Base-by-base conservation (phyloP, 2,113 vertebrate genomes). In the Asarcornis scutulata region DNA sequence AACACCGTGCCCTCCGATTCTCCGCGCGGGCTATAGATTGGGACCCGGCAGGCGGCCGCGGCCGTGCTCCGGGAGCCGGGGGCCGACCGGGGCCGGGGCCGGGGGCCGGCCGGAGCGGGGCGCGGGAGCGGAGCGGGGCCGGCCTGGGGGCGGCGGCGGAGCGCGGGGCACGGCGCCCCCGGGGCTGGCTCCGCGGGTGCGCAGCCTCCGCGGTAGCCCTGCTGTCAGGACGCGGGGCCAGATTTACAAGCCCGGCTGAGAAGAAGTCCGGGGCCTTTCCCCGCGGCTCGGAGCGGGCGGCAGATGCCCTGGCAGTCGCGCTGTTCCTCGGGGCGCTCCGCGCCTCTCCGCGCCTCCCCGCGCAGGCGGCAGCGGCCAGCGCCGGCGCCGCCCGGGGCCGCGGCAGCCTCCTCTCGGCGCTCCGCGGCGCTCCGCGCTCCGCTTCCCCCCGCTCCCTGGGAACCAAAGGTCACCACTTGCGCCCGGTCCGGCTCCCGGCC, bases 401-500 rank as follows among this genome's bases (percentile, higher is more conserved):
- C 50, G 69, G 4, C 87, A 31, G 77, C 25, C 59, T 42, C 77
- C 68, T 89, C 83, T 83, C 86, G 60, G 36, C 4, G 55, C 90
- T 94, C 80, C 87, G 84, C 88, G 56, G 5, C 5, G 21, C 84
- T 90, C 91, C 89, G 95, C 89, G 63, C 59, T 87, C 88, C 89
- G 75, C 78, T 76, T 84, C 75, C 63, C 95, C 95, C 77, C 59
- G 32, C 96, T 96, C 94, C 96, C 96, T 97, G 98, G 90, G 95
- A 98, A 97, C 97, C 98, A 98, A 98, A 98, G 98, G 98, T 97
- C 98, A 98, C 92, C 95, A 91, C 97, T 97, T 97, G 97, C 97
- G 97, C 98, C 97, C 97, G 98, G 98, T 97, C 97, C 97, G 97
- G 98, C 97, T 98, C 98, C 97, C 98, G 96, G 96, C 96, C 97